These are phyloP conservation scores for Euzetes globulus DNA, from an alignment of 2,888 invertebrate species.

Conservation along the genomic window DNA sequence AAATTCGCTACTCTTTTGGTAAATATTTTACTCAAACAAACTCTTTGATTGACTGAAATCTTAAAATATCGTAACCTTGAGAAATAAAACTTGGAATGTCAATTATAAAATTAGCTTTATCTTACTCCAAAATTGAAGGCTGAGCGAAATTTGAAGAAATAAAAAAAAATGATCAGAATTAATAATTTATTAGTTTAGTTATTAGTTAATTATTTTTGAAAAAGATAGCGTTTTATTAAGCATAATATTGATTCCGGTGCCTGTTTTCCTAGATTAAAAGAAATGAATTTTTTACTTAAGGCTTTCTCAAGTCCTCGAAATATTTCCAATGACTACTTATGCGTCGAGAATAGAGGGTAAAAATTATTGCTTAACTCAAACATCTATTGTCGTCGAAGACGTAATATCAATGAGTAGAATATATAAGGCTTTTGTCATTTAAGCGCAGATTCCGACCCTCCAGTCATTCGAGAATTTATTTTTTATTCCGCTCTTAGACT, in stretches of 20 bases:
- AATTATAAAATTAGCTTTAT: too few relatives aligned
- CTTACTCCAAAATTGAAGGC: too few relatives aligned
- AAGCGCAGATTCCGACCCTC: not conserved
- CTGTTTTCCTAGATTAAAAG: too few relatives aligned
- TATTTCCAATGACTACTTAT: slow-evolving; percentile 11
- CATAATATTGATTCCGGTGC: not conserved
- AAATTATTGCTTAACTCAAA: slow-evolving; percentile 27
- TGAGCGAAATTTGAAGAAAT: too few relatives aligned
- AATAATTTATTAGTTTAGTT: not conserved
- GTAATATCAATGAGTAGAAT: slow-evolving; percentile 15
- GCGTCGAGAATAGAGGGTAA: not conserved
- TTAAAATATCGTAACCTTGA: not conserved
- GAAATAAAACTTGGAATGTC: too few relatives aligned
- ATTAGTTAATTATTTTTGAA: too few relatives aligned
- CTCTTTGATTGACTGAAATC: not conserved
- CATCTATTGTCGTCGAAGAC: slow-evolving; percentile 1
- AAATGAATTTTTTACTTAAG: too few relatives aligned
- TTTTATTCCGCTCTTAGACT: not conserved
- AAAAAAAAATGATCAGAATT: too few relatives aligned
- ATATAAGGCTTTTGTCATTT: slow-evolving; percentile 3
- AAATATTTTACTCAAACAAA: slow-evolving; percentile 19
- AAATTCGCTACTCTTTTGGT: not conserved
- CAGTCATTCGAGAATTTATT: not conserved
- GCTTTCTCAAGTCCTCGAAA: not conserved
- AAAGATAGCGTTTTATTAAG: too few relatives aligned